Conservation (phyloP, 2,888 invertebrate genomes). For the Drosophila hamatofila region DNA sequence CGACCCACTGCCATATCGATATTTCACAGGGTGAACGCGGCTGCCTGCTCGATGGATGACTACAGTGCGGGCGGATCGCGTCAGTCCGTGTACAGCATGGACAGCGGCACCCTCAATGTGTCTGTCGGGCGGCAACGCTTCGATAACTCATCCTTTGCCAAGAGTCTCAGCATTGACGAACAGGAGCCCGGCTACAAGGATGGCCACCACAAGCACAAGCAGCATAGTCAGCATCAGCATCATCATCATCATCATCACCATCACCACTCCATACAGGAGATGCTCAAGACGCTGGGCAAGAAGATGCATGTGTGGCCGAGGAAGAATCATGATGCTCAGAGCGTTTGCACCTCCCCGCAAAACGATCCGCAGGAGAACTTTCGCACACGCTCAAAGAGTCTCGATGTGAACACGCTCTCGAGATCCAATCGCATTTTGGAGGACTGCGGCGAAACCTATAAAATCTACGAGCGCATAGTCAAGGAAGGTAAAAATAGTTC, state of each 20-base stretch:
- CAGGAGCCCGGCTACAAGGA: conserved; percentile 58
- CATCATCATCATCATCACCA: conserved; percentile 84
- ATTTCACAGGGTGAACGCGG: conserved; percentile 83
- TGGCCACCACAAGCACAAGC: conserved; percentile 61
- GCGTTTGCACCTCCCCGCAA: conserved; percentile 86
- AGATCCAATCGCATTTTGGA: conserved; percentile 87
- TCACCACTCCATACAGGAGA: conserved; percentile 91
- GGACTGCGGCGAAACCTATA: conserved; percentile 93
- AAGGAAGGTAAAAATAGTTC: conserved; percentile 87
- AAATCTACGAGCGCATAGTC: conserved; percentile 92
- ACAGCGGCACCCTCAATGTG: conserved; percentile 51
- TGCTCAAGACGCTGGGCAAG: conserved; percentile 91
- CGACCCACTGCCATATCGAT: conserved; percentile 84
- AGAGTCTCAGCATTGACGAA: conserved; percentile 82
- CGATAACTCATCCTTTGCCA: conserved; percentile 84
- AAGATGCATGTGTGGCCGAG: conserved; percentile 91
- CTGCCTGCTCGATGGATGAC: conserved; percentile 82
- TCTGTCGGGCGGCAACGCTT: conserved; percentile 75
- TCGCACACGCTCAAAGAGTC: conserved; percentile 91
- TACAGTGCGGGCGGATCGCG: conserved; percentile 64
- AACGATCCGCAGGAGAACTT: conserved; percentile 88
- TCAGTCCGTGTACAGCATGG: conserved; percentile 62
- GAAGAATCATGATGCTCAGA: conserved; percentile 86
- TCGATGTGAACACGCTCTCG: conserved; percentile 87
- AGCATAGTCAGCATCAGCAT: conserved; percentile 46